Evolutionary conservation across 2,888 invertebrate genomes (phyloP).

Genomic region (Amphimallon solstitiale): DNA sequence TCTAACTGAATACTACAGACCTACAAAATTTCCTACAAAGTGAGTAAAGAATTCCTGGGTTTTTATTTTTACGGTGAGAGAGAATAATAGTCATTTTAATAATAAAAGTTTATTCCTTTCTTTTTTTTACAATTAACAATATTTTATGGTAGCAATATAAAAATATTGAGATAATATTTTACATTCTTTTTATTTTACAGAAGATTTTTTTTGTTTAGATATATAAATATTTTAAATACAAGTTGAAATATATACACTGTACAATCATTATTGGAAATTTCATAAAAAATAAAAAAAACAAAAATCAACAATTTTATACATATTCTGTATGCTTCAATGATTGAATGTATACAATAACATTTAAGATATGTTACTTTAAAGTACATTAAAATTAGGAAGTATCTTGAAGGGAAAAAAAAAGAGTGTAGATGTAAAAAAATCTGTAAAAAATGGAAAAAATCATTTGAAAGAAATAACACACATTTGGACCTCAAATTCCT

Average conservation of each 20-base stretch:
- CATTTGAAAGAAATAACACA: too few species aligned
- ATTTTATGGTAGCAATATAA: conserved; percentile 38
- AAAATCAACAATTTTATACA: conserved; percentile 14
- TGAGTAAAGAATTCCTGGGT: too few species aligned
- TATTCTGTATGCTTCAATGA: background rate
- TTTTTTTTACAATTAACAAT: conserved; percentile 36
- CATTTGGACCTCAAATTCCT: too few species aligned
- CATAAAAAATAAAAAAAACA: background rate
- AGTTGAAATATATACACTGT: conserved; percentile 35
- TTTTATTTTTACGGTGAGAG: background rate
- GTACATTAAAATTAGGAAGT: too few species aligned
- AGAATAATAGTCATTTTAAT: conserved; percentile 12
- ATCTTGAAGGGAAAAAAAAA: too few species aligned
- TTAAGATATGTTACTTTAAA: too few species aligned
- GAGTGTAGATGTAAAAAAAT: too few species aligned
- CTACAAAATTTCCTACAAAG: too few species aligned
- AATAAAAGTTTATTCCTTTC: conserved; percentile 39
- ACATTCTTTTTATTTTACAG: conserved; percentile 33
- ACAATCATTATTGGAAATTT: conserved; percentile 24
- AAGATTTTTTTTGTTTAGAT: conserved; percentile 1
- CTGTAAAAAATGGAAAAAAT: too few species aligned
- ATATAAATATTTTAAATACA: conserved; percentile 30
- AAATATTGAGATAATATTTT: conserved; percentile 38
- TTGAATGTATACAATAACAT: background rate
- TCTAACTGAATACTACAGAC: too few species aligned